Evolutionary conservation across 2,113 vertebrate species (phyloP).

Genomic region (Brachypteracias leptosomus): DNA sequence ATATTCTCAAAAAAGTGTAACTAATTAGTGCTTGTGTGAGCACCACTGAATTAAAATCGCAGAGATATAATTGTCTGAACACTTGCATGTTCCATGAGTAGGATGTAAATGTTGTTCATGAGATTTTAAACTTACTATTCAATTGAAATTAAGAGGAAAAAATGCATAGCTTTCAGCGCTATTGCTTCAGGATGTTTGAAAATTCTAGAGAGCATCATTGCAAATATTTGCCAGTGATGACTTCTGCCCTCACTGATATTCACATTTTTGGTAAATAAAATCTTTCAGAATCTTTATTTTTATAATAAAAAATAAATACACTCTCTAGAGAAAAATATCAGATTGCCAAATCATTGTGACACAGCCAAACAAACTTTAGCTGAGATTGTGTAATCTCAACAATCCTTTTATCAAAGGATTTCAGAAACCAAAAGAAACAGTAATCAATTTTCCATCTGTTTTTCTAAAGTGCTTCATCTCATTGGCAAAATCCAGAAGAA

Average conservation of each 20-base stretch:
- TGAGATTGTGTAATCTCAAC: not conserved
- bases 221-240: not conserved
- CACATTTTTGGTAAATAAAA: not conserved
- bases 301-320: not conserved
- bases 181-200: not conserved
- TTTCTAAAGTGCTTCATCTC: not conserved
- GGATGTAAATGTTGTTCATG: not conserved
- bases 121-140: not conserved
- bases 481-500: not conserved
- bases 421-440: not conserved
- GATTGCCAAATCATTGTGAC: conserved; percentile 7
- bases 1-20: not conserved
- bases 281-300: not conserved
- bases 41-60: not conserved
- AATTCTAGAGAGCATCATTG: not conserved
- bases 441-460: not conserved
- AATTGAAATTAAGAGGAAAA: not conserved
- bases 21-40: not conserved
- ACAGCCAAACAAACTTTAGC: not conserved
- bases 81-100: not conserved
- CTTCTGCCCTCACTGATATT: not conserved
- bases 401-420: not conserved
- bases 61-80: not conserved
- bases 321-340: not conserved
- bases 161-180: not conserved